A percentile compares a stretch with the other conserved stretches of the same genome.
phyloP scores from a whole-genome alignment of 1,140 invertebrate genomes.

The Drosophila mayri region DNA sequence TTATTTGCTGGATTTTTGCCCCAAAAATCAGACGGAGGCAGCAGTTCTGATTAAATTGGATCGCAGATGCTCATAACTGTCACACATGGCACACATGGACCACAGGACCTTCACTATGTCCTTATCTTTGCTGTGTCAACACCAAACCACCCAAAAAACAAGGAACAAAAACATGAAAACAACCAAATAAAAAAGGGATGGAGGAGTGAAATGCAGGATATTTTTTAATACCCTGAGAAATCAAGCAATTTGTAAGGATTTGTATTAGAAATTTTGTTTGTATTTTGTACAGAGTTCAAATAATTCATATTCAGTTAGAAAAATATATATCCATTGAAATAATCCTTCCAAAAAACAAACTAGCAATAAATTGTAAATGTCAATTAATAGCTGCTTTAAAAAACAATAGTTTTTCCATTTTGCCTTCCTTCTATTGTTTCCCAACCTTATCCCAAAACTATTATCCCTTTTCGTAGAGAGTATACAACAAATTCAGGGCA shows the following conservation, averaged over 20 bases:
- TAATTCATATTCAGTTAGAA: no score
- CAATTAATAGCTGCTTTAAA: neutral
- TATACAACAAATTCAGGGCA: slow-evolving; percentile 38
- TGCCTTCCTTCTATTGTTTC: neutral
- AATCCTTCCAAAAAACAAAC: neutral
- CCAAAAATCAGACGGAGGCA: slow-evolving; percentile 45
- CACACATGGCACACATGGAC: slow-evolving; percentile 56
- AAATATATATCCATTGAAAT: neutral
- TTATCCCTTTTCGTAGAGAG: slow-evolving; percentile 13
- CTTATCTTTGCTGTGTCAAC: slow-evolving; percentile 43
- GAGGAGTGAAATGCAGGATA: neutral
- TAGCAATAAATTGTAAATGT: neutral
- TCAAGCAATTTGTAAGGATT: no score
- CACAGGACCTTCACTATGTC: slow-evolving; percentile 9
- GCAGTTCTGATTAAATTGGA: slow-evolving; percentile 73
- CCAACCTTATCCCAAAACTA: neutral
- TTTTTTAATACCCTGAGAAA: slow-evolving; percentile 27
- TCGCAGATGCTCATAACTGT: slow-evolving; percentile 75
- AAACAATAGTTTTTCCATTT: neutral
- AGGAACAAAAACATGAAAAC: slow-evolving; percentile 37
- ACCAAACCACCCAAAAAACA: slow-evolving; percentile 69
- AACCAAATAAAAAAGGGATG: slow-evolving; percentile 31
- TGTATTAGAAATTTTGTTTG: no score
- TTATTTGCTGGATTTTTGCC: slow-evolving; percentile 64
- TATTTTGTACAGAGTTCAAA: no score